Conservation (phyloP, 2,888 invertebrate species). For the Epinotia ramella region DNA sequence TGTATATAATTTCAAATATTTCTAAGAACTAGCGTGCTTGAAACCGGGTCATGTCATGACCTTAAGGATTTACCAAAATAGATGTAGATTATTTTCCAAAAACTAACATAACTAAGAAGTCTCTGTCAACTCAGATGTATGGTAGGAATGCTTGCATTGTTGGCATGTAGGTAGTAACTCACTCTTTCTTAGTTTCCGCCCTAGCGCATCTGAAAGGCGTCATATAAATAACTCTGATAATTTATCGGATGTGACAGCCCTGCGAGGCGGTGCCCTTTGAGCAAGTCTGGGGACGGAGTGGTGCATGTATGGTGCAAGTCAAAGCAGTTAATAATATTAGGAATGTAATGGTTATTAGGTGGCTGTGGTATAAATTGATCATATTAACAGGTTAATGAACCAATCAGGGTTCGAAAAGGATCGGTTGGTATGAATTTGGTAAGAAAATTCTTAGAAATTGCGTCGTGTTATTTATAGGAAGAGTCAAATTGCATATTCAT, state of each 20-base stretch:
- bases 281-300: constrained; percentile 28
- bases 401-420: too few relatives aligned
- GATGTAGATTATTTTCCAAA: not conserved
- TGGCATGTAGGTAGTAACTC: constrained; percentile 23
- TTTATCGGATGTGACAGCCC: constrained; percentile 42
- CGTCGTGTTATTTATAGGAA: too few relatives aligned
- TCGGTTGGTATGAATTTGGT: too few relatives aligned
- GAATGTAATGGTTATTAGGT: not conserved
- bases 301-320: not conserved
- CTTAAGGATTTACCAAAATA: not conserved
- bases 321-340: not conserved
- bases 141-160: constrained; percentile 28
- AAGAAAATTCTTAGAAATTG: too few relatives aligned
- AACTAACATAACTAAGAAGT: constrained; percentile 9
- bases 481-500: too few relatives aligned
- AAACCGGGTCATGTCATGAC: not conserved
- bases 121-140: constrained; percentile 23
- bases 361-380: not conserved
- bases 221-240: constrained; percentile 43
- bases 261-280: constrained; percentile 31
- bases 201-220: constrained; percentile 21
- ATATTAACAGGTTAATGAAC: not conserved
- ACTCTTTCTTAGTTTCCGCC: constrained; percentile 13
- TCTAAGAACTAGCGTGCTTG: too few relatives aligned
- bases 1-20: too few relatives aligned